These are phyloP conservation scores for Paradisaea rubra DNA, from an alignment of 2,113 vertebrate genomes.

Conservation along the genomic window DNA sequence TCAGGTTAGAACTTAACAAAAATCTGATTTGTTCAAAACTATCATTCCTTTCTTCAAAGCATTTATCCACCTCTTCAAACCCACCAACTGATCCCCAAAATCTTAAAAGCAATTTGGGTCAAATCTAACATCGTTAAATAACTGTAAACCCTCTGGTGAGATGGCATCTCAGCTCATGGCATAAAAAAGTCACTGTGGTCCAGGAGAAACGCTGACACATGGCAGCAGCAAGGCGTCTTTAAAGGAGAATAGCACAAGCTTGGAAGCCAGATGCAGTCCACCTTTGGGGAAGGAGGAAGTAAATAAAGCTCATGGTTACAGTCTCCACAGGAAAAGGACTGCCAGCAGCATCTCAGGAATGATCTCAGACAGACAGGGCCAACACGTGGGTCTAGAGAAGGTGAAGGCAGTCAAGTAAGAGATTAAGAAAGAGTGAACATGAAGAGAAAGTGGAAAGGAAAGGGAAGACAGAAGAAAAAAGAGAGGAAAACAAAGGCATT, in stretches of 20 bases:
- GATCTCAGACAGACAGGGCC: not conserved
- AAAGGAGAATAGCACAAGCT: not conserved
- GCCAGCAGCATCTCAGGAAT: not conserved
- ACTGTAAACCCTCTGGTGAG: not conserved
- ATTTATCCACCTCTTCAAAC: not conserved
- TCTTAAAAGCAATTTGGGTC: not conserved
- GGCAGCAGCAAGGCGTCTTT: not conserved
- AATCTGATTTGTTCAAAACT: not conserved
- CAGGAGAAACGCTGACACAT: not conserved
- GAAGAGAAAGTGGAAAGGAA: not conserved
- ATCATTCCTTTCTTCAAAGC: not conserved
- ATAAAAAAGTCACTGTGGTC: not conserved
- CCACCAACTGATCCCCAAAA: not conserved
- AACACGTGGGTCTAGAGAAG: not conserved
- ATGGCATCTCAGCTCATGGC: not conserved
- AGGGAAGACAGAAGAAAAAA: not conserved
- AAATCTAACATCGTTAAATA: not conserved
- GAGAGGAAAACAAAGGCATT: not conserved
- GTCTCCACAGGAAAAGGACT: not conserved
- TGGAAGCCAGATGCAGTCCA: not conserved
- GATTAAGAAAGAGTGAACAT: not conserved
- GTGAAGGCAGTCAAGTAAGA: not conserved
- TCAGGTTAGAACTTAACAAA: not conserved
- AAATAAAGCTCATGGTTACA: not conserved
- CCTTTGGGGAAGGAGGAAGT: not conserved